Evolutionary conservation across 2,888 invertebrate genomes (phyloP), one percentile per base, ranked within the genome.

Genomic region (Ditylenchus weischeri): DNA sequence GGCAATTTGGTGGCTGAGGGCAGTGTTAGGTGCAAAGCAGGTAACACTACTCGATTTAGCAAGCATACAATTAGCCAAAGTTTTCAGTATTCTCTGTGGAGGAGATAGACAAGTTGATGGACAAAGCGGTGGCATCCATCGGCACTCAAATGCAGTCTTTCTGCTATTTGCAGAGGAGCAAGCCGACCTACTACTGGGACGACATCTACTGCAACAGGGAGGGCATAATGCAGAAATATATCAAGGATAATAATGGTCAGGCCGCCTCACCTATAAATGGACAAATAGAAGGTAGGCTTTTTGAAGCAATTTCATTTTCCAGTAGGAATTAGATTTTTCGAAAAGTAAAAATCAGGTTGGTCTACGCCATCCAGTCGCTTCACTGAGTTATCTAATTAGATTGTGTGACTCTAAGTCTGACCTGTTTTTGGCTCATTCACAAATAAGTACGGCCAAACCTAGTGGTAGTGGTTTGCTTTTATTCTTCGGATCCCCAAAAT

Each of bases 231-330:
- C 65, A 63, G 47, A 76, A 75, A 36, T 78, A 79, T 62, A 51
- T 69, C n/a, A 79, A 79, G 66, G 79, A 79, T 63, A 71, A 69
- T 54, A 79, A 79, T 64, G 79, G 79, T 13, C 79, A 79, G 59
- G 73, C 73, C 18, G 76, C 69, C 11, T 76, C 79, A 60, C 67
- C 75, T 18, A 79, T 80, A 61, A 80, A 80, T 62, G 78, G 76
- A 10, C 67, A 67, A 19, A 73, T 78, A 35, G 66, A 68, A 38
- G 78, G 76, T 75, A 47, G 23, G n/a, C n/a, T n/a, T n/a, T n/a
- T n/a, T n/a, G n/a, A n/a, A n/a, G n/a, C n/a, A n/a, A n/a, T n/a
- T n/a, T n/a, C n/a, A n/a, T n/a, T n/a, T n/a, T n/a, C n/a, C n/a
- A n/a, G n/a, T n/a, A n/a, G n/a, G n/a, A n/a, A n/a, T n/a, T n/a